These are phyloP conservation scores for Mechanitis mazaeus DNA, from an alignment of 2,888 invertebrate genomes.

Conservation along the genomic window DNA sequence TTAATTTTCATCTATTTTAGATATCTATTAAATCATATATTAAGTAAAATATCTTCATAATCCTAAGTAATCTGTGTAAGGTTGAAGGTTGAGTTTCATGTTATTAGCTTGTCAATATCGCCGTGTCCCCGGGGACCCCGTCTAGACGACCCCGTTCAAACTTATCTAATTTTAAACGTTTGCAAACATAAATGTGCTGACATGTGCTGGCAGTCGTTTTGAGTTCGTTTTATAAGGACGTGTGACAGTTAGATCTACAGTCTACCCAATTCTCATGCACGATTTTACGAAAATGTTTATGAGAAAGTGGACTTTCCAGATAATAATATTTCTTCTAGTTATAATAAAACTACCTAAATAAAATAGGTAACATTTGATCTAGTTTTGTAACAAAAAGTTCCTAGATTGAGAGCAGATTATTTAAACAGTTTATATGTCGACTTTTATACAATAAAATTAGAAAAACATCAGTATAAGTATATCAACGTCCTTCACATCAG, in stretches of 20 bases:
- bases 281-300: slow-evolving; percentile 14
- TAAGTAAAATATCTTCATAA: neutral
- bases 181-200: slow-evolving; percentile 42
- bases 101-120: slow-evolving; percentile 54
- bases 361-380: too few species aligned
- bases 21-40: neutral
- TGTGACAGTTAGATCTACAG: slow-evolving; percentile 30
- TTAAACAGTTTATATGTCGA: too few species aligned
- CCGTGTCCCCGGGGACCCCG: slow-evolving; percentile 36
- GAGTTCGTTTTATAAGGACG: slow-evolving; percentile 43
- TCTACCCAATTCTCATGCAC: slow-evolving; percentile 21
- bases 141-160: slow-evolving; percentile 63
- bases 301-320: slow-evolving; percentile 13
- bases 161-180: slow-evolving; percentile 49
- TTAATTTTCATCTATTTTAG: too few species aligned
- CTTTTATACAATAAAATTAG: too few species aligned
- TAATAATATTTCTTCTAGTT: slow-evolving; percentile 1
- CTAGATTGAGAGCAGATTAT: too few species aligned
- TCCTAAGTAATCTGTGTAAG: neutral
- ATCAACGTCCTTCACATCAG: too few species aligned
- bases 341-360: too few species aligned
- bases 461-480: too few species aligned
- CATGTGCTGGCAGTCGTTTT: slow-evolving; percentile 24
- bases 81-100: slow-evolving; percentile 49
- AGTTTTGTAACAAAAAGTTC: too few species aligned